A percentile compares a stretch with the other conserved stretches of the same genome.
Conservation (phyloP, 2,797 vertebrate species). For the Poecile montanus region DNA sequence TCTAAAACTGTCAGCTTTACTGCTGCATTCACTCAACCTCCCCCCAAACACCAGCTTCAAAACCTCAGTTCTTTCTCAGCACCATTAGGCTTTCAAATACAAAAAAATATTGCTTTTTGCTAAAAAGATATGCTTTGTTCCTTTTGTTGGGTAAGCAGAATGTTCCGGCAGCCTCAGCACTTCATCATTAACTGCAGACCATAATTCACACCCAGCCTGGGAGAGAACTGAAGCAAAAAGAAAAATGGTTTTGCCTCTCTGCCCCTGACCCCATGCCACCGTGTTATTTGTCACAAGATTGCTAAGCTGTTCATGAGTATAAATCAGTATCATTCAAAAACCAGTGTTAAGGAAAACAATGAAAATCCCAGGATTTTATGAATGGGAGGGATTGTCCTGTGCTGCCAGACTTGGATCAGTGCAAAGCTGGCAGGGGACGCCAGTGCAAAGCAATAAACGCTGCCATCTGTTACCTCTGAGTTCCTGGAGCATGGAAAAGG, state of each 20-base stretch:
- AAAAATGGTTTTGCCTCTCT: slow-evolving; percentile 7
- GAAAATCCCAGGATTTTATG: slow-evolving; percentile 42
- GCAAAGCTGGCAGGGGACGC: neutral
- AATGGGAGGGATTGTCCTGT: slow-evolving; percentile 31
- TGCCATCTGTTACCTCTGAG: slow-evolving; percentile 42
- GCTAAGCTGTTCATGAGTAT: neutral
- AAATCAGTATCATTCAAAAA: slow-evolving; percentile 25
- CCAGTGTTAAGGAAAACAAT: neutral
- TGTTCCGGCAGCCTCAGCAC: neutral
- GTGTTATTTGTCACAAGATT: slow-evolving; percentile 15
- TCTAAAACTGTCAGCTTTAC: slow-evolving; percentile 25
- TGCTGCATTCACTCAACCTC: neutral
- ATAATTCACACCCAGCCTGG: neutral
- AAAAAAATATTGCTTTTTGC: slow-evolving; percentile 19
- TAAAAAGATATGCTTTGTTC: slow-evolving; percentile 26
- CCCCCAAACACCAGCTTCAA: neutral
- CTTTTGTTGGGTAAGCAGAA: slow-evolving; percentile 43
- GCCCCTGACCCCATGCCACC: neutral
- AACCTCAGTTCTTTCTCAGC: neutral
- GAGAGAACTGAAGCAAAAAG: slow-evolving; percentile 13
- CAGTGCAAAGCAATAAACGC: neutral
- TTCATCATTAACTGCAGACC: slow-evolving; percentile 26
- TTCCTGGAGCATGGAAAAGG: neutral
- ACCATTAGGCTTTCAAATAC: neutral
- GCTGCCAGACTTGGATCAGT: neutral